These are phyloP conservation scores for Caradrina clavipalpis DNA, from an alignment of 2,888 invertebrate species.

Conservation along the genomic window DNA sequence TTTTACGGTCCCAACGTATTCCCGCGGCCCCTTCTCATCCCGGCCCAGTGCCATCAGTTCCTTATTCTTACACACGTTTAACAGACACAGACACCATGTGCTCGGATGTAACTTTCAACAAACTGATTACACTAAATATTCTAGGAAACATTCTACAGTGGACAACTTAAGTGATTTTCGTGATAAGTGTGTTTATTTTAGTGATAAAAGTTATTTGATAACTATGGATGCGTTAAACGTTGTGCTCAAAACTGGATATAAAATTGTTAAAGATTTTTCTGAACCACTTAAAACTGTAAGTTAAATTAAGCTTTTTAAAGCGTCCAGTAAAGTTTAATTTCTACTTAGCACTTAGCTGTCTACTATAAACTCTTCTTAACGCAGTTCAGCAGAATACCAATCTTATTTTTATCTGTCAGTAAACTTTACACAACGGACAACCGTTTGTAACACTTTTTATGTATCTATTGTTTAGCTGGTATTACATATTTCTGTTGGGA, in stretches of 20 bases:
- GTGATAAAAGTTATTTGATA: slow-evolving; percentile 51
- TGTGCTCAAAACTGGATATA: slow-evolving; percentile 86
- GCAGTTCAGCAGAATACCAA: slow-evolving; percentile 12
- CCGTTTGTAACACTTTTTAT: slow-evolving; percentile 27
- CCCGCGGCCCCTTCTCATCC: slow-evolving; percentile 84
- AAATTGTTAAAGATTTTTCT: slow-evolving; percentile 86
- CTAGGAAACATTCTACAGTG: slow-evolving; percentile 39
- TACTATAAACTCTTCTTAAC: slow-evolving; percentile 22
- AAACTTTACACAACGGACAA: slow-evolving; percentile 21
- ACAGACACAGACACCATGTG: slow-evolving; percentile 83
- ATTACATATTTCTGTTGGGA: slow-evolving; percentile 29
- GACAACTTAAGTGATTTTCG: slow-evolving; percentile 38
- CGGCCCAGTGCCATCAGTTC: slow-evolving; percentile 79
- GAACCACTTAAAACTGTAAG: slow-evolving; percentile 85
- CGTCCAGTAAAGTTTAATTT: slow-evolving; percentile 15
- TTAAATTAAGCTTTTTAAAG: slow-evolving; percentile 47
- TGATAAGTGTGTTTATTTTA: slow-evolving; percentile 49
- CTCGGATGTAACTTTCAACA: slow-evolving; percentile 61
- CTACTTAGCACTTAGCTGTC: slow-evolving; percentile 6
- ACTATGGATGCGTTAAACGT: slow-evolving; percentile 85
- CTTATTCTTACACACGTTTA: slow-evolving; percentile 83
- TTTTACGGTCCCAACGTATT: slow-evolving; percentile 87
- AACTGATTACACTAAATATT: slow-evolving; percentile 46
- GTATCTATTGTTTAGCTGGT: slow-evolving; percentile 30
- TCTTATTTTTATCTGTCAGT: slow-evolving; percentile 31